Evolutionary conservation across 2,797 vertebrate genomes (phyloP).

Genomic region (Rhinogobio ventralis): DNA sequence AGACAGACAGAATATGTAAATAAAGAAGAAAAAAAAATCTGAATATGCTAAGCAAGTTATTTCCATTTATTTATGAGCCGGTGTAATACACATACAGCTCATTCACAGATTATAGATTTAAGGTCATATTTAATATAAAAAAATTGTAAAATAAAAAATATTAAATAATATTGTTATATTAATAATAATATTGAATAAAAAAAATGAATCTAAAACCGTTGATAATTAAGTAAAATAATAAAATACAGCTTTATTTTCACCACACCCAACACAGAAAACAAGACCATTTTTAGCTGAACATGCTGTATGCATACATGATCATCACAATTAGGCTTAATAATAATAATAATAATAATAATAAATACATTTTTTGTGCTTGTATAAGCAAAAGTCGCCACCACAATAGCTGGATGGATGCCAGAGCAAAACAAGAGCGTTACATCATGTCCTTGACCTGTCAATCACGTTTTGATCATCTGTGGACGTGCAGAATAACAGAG

Average conservation of each 20-base stretch:
- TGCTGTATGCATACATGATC: too few species aligned
- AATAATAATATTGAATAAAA: not conserved
- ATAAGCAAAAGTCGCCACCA: not conserved
- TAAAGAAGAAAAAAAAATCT: not conserved
- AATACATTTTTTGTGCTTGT: not conserved
- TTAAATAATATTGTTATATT: not conserved
- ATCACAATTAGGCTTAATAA: not conserved
- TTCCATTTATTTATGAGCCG: conserved; percentile 17
- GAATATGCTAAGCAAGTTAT: conserved; percentile 20
- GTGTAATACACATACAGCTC: not conserved
- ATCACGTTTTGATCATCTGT: conserved; percentile 36
- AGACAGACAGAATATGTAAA: conserved; percentile 19
- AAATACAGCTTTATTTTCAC: not conserved
- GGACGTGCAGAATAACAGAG: not conserved
- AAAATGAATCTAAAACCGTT: not conserved
- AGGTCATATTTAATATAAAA: not conserved
- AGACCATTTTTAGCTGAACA: not conserved
- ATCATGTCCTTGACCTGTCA: conserved; percentile 80
- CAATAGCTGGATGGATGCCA: not conserved
- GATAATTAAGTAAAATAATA: too few species aligned
- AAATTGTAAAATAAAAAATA: not conserved
- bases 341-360: not conserved
- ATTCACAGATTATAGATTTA: conserved; percentile 1
- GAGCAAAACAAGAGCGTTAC: conserved; percentile 60
- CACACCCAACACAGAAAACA: not conserved